Conservation (phyloP, 2,797 vertebrate genomes). For the Rhadinocentrus ornatus region DNA sequence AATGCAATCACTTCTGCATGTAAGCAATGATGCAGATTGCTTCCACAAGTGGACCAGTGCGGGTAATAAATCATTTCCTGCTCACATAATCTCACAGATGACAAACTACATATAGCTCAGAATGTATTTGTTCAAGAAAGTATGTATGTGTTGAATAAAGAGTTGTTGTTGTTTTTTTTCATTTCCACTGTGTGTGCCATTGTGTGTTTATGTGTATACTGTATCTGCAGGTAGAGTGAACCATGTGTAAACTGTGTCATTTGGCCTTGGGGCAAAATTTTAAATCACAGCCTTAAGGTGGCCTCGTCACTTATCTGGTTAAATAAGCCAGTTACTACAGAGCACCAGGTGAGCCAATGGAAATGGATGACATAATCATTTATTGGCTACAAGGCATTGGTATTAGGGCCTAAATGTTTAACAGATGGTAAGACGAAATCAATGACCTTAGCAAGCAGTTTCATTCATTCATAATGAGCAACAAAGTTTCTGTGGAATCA, state of each 20-base stretch:
- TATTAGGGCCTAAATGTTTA: constrained; percentile 17
- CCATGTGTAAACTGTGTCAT: constrained; percentile 38
- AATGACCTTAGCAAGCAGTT: constrained; percentile 2
- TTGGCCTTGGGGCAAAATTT: constrained; percentile 57
- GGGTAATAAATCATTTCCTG: constrained; percentile 64
- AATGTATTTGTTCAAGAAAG: constrained; percentile 50
- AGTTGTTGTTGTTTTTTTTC: constrained; percentile 44
- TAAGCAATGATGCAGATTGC: constrained; percentile 23
- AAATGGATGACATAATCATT: constrained; percentile 42
- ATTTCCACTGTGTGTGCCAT: constrained; percentile 41
- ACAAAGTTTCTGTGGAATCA: background rate
- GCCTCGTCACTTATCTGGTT: constrained; percentile 65
- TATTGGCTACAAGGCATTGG: constrained; percentile 26
- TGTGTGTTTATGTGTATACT: constrained; percentile 7
- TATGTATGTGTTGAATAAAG: constrained; percentile 12
- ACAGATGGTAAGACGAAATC: constrained; percentile 1
- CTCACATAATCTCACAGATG: constrained; percentile 55
- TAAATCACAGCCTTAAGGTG: constrained; percentile 51
- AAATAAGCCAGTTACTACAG: constrained; percentile 43
- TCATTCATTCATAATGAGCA: background rate
- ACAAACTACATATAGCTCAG: constrained; percentile 56
- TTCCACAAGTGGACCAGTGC: constrained; percentile 23
- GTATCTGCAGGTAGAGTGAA: constrained; percentile 6
- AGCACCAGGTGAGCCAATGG: constrained; percentile 60
- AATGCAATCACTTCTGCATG: constrained; percentile 13